phyloP scores from a whole-genome alignment of 2,888 invertebrate species.

The Cactoblastis cactorum region DNA sequence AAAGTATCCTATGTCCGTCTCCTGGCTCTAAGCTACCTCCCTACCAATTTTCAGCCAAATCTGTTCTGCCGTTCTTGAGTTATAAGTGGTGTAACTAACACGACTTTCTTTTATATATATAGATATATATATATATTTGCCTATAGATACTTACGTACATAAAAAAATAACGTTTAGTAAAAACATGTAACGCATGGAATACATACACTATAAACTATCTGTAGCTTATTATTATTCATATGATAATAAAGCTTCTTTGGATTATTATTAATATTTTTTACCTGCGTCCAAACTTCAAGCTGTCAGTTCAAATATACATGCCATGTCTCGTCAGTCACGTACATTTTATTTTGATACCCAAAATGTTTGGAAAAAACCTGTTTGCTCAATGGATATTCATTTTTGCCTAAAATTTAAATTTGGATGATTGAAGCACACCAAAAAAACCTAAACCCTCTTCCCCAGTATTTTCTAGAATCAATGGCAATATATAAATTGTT shows the following conservation, averaged over 20 bases:
- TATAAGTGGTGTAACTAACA: too few relatives aligned
- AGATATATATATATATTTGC: too few relatives aligned
- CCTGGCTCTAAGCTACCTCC: too few relatives aligned
- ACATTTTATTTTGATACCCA: conserved; percentile 8
- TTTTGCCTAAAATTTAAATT: conserved; percentile 9
- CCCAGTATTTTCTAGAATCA: too few relatives aligned
- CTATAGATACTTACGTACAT: not conserved
- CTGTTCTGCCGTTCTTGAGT: too few relatives aligned
- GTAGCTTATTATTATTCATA: not conserved
- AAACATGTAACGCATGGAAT: too few relatives aligned
- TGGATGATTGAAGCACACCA: not conserved
- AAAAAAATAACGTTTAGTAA: not conserved
- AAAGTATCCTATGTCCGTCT: too few relatives aligned
- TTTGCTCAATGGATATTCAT: conserved; percentile 4
- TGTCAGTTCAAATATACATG: conserved; percentile 16
- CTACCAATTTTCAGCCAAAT: too few relatives aligned
- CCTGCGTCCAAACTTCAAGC: conserved; percentile 12
- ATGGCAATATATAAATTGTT: too few relatives aligned
- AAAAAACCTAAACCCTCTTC: not conserved
- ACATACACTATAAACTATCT: not conserved
- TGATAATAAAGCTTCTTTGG: conserved; percentile 11
- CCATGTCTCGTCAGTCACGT: conserved; percentile 20
- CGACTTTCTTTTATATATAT: too few relatives aligned
- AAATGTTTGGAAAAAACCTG: conserved; percentile 7
- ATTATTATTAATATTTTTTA: conserved; percentile 16